phyloP scores from a whole-genome alignment of 2,113 vertebrate genomes.

The Cochlearius cochlearius region DNA sequence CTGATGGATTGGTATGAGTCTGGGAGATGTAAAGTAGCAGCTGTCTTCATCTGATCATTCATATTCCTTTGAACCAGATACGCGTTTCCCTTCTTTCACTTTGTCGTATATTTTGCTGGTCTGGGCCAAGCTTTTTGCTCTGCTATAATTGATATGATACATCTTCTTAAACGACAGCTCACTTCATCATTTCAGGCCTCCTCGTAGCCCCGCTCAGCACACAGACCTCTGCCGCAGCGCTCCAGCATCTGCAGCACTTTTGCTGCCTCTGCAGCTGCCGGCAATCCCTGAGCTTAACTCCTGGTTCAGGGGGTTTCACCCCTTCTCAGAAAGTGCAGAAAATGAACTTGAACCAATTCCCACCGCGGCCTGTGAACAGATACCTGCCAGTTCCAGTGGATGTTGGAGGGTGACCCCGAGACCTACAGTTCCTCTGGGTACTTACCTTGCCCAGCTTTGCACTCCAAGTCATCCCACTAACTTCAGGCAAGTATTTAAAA shows the following conservation, averaged over 20 bases:
- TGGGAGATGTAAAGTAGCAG: not conserved
- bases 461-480: not conserved
- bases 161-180: not conserved
- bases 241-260: not conserved
- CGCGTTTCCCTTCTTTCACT: not conserved
- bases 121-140: not conserved
- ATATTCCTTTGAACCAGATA: not conserved
- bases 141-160: not conserved
- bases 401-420: not conserved
- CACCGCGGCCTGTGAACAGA: accelerated
- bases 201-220: not conserved
- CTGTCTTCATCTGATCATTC: not conserved
- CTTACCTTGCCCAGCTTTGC: not conserved
- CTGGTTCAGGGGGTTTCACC: not conserved
- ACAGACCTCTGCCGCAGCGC: not conserved
- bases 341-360: not conserved
- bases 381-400: not conserved
- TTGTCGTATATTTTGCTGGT: not conserved
- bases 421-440: not conserved
- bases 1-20: not conserved
- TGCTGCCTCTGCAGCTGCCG: not conserved
- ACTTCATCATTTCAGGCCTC: constrained; percentile 9
- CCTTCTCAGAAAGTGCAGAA: not conserved
- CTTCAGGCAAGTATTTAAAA: not conserved
- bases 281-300: not conserved